Evolutionary conservation across 2,797 vertebrate genomes (phyloP), one percentile per base, ranked within the genome.

Genomic region (Aeoliscus strigatus): DNA sequence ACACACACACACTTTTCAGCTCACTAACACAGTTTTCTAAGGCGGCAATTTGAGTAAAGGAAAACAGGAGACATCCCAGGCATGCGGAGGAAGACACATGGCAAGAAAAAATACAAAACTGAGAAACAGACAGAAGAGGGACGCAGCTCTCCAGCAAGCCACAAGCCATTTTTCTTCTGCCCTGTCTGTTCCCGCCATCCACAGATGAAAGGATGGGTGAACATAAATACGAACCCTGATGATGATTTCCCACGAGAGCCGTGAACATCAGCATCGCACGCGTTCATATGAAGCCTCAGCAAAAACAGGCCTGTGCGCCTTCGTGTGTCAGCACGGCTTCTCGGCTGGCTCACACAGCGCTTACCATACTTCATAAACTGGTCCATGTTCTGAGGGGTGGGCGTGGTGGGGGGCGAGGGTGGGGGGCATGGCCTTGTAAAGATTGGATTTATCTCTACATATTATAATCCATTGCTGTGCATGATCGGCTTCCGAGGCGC

Each of bases 211-310:
- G 47, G 37, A 51, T 17, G 16, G 53, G 37, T 23, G 62, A 58
- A 47, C 62, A 74, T 61, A 67, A 70, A 80, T 70, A 77, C 76
- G 70, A 57, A 40, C 54, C 27, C 42, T 67, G 73, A 77, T 74
- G 68, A 74, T 76, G 60, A 81, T 80, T 79, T 84, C 76, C 79
- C 75, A 64, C 9, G 69, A 79, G 79, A 61, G 69, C 59, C 56
- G 36, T 53, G 54, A 77, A 63, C 60, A 54, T 66, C 66, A 73
- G 70, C 69, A 70, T 62, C 58, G 54, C 63, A 69, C 34, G 17
- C 49, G 21, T 70, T 70, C 50, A 47, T 46, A 65, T 46, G 43
- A 51, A 60, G 52, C 55, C 42, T 35, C 14, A 9, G 63, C 41
- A 46, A 75, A 27, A 81, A 72, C 77, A 80, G 71, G 74, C 79